phyloP scores from a whole-genome alignment of 2,888 invertebrate species.

The Biston betularia region DNA sequence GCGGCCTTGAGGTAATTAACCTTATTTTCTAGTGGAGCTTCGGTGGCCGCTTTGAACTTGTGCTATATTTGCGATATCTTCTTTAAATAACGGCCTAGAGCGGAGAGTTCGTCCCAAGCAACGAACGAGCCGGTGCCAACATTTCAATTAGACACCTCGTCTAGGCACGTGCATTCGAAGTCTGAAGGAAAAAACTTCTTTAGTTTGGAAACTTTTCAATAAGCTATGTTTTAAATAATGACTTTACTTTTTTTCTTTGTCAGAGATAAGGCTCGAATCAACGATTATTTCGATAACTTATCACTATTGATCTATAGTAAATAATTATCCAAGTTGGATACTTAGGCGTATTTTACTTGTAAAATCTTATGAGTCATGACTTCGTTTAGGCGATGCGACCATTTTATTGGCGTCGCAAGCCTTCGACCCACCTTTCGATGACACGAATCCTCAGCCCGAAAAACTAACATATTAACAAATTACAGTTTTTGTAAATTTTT shows the following conservation, averaged over 20 bases:
- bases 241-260: neutral
- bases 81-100: slow-evolving; percentile 76
- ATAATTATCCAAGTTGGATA: neutral
- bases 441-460: slow-evolving; percentile 36
- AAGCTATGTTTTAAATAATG: neutral
- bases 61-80: slow-evolving; percentile 70
- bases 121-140: slow-evolving; percentile 69
- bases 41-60: slow-evolving; percentile 78
- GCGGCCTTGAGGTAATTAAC: slow-evolving; percentile 81
- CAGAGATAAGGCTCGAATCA: neutral
- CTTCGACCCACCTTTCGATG: slow-evolving; percentile 58
- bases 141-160: slow-evolving; percentile 67
- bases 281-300: neutral
- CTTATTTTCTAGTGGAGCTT: slow-evolving; percentile 71
- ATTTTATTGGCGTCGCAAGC: slow-evolving; percentile 63
- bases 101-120: slow-evolving; percentile 56
- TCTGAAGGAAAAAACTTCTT: slow-evolving; percentile 24
- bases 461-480: no score
- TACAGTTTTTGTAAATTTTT: no score
- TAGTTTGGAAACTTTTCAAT: slow-evolving; percentile 7
- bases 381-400: neutral
- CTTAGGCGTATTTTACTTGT: neutral
- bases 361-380: neutral
- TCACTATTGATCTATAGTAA: no score
- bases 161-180: slow-evolving; percentile 63